Percentiles rank a stretch among this genome's conserved stretches.
phyloP scores from a whole-genome alignment of 2,888 invertebrate species.

The Chrysolina oricalcia region DNA sequence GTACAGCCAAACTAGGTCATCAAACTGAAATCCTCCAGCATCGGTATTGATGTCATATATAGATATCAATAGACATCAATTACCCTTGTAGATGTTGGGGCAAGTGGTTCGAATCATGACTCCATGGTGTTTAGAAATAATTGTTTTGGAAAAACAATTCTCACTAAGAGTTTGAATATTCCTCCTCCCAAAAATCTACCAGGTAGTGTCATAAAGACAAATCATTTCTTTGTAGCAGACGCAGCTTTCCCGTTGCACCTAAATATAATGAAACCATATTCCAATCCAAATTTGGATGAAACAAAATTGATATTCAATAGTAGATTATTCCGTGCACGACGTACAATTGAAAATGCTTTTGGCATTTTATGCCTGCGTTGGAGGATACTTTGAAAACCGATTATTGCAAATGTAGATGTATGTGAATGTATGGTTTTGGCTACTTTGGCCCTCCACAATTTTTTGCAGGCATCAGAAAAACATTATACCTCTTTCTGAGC shows the following conservation, averaged over 20 bases:
- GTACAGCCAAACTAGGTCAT: no score
- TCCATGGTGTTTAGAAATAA: conserved; percentile 50
- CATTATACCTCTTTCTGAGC: conserved; percentile 22
- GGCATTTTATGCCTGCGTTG: conserved; percentile 31
- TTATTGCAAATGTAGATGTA: conserved; percentile 33
- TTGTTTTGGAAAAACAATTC: conserved; percentile 16
- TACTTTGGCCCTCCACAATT: conserved; percentile 51
- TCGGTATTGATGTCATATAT: no score
- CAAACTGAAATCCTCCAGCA: no score
- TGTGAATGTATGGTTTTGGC: conserved; percentile 44
- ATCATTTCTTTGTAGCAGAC: conserved; percentile 42
- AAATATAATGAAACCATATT: conserved; percentile 39
- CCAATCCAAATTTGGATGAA: conserved; percentile 25
- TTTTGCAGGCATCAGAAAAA: conserved; percentile 48
- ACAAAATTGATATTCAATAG: conserved; percentile 34
- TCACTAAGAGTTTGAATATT: conserved; percentile 22
- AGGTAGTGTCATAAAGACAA: conserved; percentile 15
- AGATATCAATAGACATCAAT: no score
- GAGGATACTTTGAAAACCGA: conserved; percentile 23
- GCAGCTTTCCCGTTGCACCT: conserved; percentile 40
- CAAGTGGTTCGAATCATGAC: conserved; percentile 60
- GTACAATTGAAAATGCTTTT: conserved; percentile 30
- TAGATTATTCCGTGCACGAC: conserved; percentile 17
- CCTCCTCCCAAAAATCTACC: conserved; percentile 20
- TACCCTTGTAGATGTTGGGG: conserved; percentile 60